Evolutionary conservation across 2,797 vertebrate species (phyloP).

Genomic region (Podarcis siculus): DNA sequence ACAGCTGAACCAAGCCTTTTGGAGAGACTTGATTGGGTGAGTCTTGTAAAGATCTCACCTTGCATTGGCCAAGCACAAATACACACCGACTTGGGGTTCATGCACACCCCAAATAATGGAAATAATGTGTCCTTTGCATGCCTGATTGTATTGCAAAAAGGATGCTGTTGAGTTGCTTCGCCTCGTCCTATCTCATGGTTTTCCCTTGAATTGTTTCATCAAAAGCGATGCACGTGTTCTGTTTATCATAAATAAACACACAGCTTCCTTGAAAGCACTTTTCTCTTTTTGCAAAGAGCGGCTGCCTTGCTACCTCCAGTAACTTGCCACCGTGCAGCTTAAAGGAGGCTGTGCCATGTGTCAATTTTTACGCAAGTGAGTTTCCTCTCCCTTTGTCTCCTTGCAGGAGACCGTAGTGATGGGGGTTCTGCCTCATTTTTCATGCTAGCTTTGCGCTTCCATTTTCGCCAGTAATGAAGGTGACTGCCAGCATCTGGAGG

Average conservation of each 20-base stretch:
- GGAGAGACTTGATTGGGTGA: too few relatives aligned
- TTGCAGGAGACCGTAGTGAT: constrained; percentile 70
- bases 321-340: constrained; percentile 47
- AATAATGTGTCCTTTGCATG: not conserved
- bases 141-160: not conserved
- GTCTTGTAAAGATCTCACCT: too few relatives aligned
- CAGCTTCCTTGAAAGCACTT: constrained; percentile 44
- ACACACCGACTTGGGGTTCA: too few relatives aligned
- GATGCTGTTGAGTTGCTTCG: not conserved
- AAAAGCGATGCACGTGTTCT: not conserved
- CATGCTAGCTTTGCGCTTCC: constrained; percentile 69
- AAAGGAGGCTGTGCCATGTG: constrained; percentile 44
- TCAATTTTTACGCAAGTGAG: constrained; percentile 40
- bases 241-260: constrained; percentile 52
- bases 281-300: constrained; percentile 32
- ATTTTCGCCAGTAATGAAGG: constrained; percentile 74
- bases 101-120: not conserved
- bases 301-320: constrained; percentile 47
- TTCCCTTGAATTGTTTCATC: not conserved
- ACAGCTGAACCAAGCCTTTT: too few relatives aligned
- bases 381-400: constrained; percentile 61
- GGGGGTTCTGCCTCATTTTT: constrained; percentile 75
- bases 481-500: constrained; percentile 70
- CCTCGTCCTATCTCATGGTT: not conserved
- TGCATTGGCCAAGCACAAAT: too few relatives aligned